These are phyloP conservation scores for Agapostemon virescens DNA, from an alignment of 2,888 invertebrate genomes.

Conservation along the genomic window DNA sequence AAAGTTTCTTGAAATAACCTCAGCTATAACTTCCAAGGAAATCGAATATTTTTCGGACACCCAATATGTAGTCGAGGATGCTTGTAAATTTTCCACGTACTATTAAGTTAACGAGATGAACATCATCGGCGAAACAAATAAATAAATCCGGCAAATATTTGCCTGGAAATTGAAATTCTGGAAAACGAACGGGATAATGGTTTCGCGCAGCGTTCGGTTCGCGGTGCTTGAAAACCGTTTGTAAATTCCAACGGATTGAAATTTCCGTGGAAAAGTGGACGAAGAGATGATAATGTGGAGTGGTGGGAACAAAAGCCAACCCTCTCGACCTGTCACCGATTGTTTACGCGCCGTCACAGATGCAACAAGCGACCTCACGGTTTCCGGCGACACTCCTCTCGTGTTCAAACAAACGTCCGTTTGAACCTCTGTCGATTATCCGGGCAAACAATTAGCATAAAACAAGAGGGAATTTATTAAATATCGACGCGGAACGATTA, in stretches of 20 bases:
- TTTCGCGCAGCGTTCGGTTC: neutral
- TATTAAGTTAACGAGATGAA: neutral
- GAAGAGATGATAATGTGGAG: neutral
- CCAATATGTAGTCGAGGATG: neutral
- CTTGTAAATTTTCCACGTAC: neutral
- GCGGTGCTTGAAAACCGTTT: neutral
- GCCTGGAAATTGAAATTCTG: neutral
- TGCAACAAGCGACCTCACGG: slow-evolving; percentile 41
- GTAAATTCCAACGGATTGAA: neutral
- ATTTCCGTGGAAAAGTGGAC: neutral
- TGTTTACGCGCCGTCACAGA: slow-evolving; percentile 42
- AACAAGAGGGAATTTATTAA: neutral
- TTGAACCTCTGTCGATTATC: neutral
- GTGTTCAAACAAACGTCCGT: slow-evolving; percentile 10
- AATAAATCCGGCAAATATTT: neutral
- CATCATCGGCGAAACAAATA: neutral
- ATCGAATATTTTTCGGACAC: no score
- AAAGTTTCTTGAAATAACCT: no score
- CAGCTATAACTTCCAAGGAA: no score
- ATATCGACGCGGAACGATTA: neutral
- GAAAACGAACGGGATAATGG: no score
- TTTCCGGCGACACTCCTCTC: slow-evolving; percentile 1
- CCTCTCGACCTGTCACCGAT: slow-evolving; percentile 7
- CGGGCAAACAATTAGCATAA: neutral
- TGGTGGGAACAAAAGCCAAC: neutral